A percentile compares a stretch with the other conserved stretches of the same genome.
Evolutionary conservation across 2,797 vertebrate genomes (phyloP).

Genomic region (Clarias pachynema): DNA sequence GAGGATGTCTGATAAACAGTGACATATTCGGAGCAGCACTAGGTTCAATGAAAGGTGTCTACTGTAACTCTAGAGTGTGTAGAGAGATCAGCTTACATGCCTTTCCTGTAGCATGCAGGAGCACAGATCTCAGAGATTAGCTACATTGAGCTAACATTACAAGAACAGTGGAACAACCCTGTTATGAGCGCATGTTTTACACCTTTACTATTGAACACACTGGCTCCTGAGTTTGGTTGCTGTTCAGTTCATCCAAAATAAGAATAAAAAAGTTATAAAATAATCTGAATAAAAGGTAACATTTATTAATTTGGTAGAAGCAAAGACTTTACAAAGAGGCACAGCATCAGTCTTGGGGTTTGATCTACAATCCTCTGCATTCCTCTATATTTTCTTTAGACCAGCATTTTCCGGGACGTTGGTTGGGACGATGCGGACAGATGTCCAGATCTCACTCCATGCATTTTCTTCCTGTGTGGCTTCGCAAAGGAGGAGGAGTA

Average conservation of each 20-base stretch:
- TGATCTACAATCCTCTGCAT: neutral
- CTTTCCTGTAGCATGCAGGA: slow-evolving; percentile 38
- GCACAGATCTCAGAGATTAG: slow-evolving; percentile 41
- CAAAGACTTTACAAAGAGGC: neutral
- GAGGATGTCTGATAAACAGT: slow-evolving; percentile 43
- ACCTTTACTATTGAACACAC: slow-evolving; percentile 18
- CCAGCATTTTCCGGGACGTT: too few species aligned
- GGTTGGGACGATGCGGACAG: too few species aligned
- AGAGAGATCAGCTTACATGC: slow-evolving; percentile 38
- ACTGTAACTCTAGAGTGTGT: slow-evolving; percentile 42
- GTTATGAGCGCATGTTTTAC: slow-evolving; percentile 34
- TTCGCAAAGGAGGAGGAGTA: too few species aligned
- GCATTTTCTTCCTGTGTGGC: too few species aligned
- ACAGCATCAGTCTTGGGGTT: neutral
- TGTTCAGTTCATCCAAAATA: neutral
- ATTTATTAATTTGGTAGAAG: neutral
- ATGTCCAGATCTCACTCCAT: too few species aligned
- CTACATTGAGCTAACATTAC: slow-evolving; percentile 35
- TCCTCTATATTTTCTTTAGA: neutral
- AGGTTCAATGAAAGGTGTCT: slow-evolving; percentile 40
- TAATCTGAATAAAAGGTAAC: neutral
- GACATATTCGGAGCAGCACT: slow-evolving; percentile 49
- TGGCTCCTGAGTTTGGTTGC: neutral
- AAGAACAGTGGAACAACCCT: slow-evolving; percentile 11
- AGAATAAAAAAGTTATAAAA: neutral